Base-by-base conservation (phyloP, 2,888 invertebrate species). In the Chrysolina haemoptera region DNA sequence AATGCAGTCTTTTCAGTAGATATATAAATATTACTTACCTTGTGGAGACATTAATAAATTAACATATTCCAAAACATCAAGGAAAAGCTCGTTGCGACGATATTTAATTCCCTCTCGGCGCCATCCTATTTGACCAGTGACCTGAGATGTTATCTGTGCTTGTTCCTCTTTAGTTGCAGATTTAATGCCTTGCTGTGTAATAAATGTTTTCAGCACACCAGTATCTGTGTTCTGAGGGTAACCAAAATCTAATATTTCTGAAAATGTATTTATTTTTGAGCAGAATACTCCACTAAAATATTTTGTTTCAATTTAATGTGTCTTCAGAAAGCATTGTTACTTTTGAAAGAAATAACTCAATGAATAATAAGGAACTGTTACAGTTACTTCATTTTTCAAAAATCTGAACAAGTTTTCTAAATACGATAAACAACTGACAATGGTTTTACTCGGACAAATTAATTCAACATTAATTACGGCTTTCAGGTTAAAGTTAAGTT, bases 201-300 rank as follows among this genome's bases (percentile, higher is more conserved):
- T 99, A 87, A 99, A 99, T 0, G 98, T 99, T 89, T 99, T 99
- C 83, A 99, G 89, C 14, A 99, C 98, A 16, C 99, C 99, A 0
- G 99, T 98, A 87, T 99, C 99, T 0, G 99, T 99, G 88, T 99
- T 99, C 89, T 99, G 99, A 0, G 99, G 99, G 88, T 99, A 99
- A 0, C 99, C 99, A 90, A 99, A 99, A 88, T 99, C 99, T 78
- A 99, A 90, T 85, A 99, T 98, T 91, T 99, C 99, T 97, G 90
- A 82, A 80, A 79, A 16, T 22, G 18, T 18, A 68, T 12, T n/a
- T 1, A 48, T 59, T 22, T 50, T 0, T 12, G 5, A 63, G 8
- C 35, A n/a, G 40, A 40, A 1, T 5, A 22, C 3, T 27, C 4
- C 6, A 66, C 16, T 20, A 2, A 41, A 11, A 66, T 41, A 6